phyloP scores from a whole-genome alignment of 2,797 vertebrate genomes.

The Leuciscus waleckii region DNA sequence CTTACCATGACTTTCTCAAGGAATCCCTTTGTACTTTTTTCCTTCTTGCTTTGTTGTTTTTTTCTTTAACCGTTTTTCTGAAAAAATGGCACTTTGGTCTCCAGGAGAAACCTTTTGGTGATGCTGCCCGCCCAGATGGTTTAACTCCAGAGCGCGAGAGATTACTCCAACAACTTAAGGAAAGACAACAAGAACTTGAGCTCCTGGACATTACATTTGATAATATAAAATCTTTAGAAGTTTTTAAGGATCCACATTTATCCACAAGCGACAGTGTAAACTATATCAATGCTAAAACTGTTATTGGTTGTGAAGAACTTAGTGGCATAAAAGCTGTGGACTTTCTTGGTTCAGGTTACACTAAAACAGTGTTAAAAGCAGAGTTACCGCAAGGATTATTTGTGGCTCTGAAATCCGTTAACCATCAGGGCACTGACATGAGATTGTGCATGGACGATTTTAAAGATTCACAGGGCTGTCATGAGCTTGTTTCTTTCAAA shows the following conservation, averaged over 20 bases:
- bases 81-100: conserved; percentile 76
- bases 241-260: neutral
- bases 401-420: conserved; percentile 86
- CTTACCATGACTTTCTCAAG: conserved; percentile 70
- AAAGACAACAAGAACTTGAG: conserved; percentile 77
- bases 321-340: conserved; percentile 73
- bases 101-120: conserved; percentile 55
- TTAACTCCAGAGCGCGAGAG: conserved; percentile 63
- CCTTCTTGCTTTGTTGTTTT: conserved; percentile 75
- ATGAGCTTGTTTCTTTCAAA: conserved; percentile 86
- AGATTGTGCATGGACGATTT: conserved; percentile 82
- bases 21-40: conserved; percentile 72
- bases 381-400: conserved; percentile 74
- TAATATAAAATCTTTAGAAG: conserved; percentile 17
- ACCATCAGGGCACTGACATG: conserved; percentile 85
- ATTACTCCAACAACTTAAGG: conserved; percentile 72
- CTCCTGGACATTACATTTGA: conserved; percentile 67
- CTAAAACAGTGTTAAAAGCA: conserved; percentile 85
- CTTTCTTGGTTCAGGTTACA: conserved; percentile 86
- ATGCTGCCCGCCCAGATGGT: conserved; percentile 63
- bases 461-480: conserved; percentile 79
- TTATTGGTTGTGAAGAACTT: conserved; percentile 81
- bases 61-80: conserved; percentile 75
- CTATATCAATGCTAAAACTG: neutral
- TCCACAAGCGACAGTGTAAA: neutral